Base-by-base conservation (phyloP, 2,888 invertebrate species). In the Tortricodes alternella region DNA sequence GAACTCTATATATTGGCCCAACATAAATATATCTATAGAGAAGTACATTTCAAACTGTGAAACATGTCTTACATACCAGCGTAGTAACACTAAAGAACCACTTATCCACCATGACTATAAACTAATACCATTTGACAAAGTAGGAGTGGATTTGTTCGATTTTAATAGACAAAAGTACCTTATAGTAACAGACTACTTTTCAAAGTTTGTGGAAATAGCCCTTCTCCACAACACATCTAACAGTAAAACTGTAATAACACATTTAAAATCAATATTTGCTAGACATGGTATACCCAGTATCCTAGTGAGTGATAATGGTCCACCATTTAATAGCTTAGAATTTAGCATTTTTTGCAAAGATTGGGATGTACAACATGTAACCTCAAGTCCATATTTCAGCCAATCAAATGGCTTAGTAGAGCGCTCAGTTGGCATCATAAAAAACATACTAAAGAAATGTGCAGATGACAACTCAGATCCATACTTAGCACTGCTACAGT, bases 81-180 rank as follows among this genome's bases (percentile, higher is more conserved):
- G 46, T 44, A 9, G 8, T 21, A 46, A 46, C 13, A 9, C 23
- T 2, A 53, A 53, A 37, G 49, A 53, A 21, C 38, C 49, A 32
- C 7, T 58, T 34, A n/a, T 27, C 0, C 19, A 46, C 29, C 52
- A 50, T 19, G 58, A 62, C 1, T 53, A 51, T 18, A 46, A 59
- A 18, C 7, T 46, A 3, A n/a, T 60, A 16, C 60, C 62, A 7
- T 61, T 57, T 18, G n/a, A 37, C n/a, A 37, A 37, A 19, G 18
- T 37, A 2, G 56, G 49, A n/a, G 50, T 58, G 3, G 60, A 62
- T 37, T 38, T 62, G 7, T 62, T 62, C 50, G 62, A 62, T 23
- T 59, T 55, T 19, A 53, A 60, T 11, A 29, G 21, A 8, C 2
- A 53, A 13, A 58, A 58, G 43, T 53, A 61, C 29, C 29, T 58